Conservation (phyloP, 2,113 vertebrate genomes). For the Gadus macrocephalus region DNA sequence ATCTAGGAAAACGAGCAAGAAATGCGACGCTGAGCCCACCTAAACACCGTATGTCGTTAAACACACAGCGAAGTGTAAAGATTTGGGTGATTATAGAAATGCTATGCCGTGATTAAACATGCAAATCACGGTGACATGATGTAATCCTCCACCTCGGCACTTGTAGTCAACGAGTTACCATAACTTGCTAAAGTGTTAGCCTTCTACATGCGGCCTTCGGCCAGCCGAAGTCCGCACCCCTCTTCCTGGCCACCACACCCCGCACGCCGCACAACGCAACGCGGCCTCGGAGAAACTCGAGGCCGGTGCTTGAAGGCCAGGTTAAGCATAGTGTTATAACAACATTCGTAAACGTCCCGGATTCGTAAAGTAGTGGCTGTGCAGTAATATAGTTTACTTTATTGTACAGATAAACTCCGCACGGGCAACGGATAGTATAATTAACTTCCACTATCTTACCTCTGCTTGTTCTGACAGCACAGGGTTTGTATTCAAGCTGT, state of each 20-base stretch:
- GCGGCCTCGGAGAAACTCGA: constrained; percentile 36
- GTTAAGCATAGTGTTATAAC: constrained; percentile 58
- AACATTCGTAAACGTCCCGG: constrained; percentile 27
- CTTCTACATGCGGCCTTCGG: constrained; percentile 58
- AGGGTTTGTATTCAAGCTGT: constrained; percentile 73
- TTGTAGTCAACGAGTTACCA: constrained; percentile 12
- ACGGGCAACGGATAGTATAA: constrained; percentile 35
- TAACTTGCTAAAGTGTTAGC: constrained; percentile 37
- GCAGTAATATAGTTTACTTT: constrained; percentile 20
- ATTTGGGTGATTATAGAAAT: too few relatives aligned
- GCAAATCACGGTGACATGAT: constrained; percentile 7
- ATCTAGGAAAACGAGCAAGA: constrained; percentile 15
- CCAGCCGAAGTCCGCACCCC: constrained; percentile 34
- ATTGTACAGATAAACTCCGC: constrained; percentile 23
- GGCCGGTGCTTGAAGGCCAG: constrained; percentile 64
- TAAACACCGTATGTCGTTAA: too few relatives aligned
- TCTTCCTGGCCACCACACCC: constrained; percentile 37
- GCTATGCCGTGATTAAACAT: not conserved
- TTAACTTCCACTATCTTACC: constrained; percentile 74
- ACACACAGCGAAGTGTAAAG: too few relatives aligned
- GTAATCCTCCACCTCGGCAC: constrained; percentile 33
- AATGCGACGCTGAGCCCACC: not conserved
- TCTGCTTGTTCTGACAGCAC: constrained; percentile 76
- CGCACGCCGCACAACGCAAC: constrained; percentile 9
- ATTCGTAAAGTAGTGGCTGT: constrained; percentile 12